Conservation (phyloP, 2,113 vertebrate species). For the Zosterops lateralis region DNA sequence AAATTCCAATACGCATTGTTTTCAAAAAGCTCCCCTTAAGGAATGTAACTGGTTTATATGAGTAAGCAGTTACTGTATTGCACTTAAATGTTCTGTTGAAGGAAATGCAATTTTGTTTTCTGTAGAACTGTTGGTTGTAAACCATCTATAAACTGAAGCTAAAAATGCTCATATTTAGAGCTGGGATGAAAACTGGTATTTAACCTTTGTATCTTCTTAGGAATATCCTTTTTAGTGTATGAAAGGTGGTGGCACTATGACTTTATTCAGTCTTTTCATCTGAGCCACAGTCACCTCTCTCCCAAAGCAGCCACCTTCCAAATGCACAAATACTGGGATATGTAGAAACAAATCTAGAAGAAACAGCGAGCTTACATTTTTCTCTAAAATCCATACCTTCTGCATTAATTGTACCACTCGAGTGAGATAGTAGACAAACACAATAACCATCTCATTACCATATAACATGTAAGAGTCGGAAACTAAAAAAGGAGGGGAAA, state of each 20-base stretch:
- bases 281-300: conserved; percentile 69
- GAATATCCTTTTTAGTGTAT: conserved; percentile 64
- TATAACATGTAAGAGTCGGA: conserved; percentile 25
- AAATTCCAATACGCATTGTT: conserved; percentile 73
- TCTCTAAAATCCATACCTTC: conserved; percentile 40
- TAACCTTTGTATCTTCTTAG: conserved; percentile 77
- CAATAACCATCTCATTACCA: conserved; percentile 44
- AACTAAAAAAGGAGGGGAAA: background rate
- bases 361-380: conserved; percentile 35
- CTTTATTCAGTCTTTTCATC: conserved; percentile 63
- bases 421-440: background rate
- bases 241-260: conserved; percentile 60
- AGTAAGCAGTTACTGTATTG: conserved; percentile 77
- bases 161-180: conserved; percentile 72
- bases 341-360: conserved; percentile 46
- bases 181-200: conserved; percentile 79
- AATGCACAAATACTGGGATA: conserved; percentile 48
- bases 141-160: conserved; percentile 71
- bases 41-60: conserved; percentile 76
- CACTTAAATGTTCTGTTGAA: conserved; percentile 80
- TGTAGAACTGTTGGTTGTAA: conserved; percentile 76
- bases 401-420: conserved; percentile 36
- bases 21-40: conserved; percentile 80
- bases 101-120: conserved; percentile 79
- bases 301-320: conserved; percentile 48